Base-by-base conservation (phyloP, 2,113 vertebrate species). In the Hemicordylus capensis region DNA sequence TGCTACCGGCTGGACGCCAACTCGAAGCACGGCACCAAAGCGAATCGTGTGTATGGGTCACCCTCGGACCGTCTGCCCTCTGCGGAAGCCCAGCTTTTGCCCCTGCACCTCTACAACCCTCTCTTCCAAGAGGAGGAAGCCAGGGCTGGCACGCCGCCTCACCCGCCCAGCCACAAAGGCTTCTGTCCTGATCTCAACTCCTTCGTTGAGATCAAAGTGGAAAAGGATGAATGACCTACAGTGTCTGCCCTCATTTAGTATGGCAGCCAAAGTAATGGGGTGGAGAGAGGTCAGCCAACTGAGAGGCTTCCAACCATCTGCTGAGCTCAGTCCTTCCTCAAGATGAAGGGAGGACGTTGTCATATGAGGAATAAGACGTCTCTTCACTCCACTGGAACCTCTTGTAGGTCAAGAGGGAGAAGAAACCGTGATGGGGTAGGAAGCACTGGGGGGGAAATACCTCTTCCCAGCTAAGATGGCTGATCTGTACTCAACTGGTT, bases 1-100 rank as follows among this genome's bases (percentile, higher is more conserved):
- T 96, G 95, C 83, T 95, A 95, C 73, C 93, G 96, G 22, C 93
- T 96, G 81, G 95, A 96, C 70, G 93, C 93, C 26, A 95, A 94
- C 85, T 96, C 96, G 3, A 95, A 95, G 86, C 96, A 96, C 11
- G 96, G 96, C 76, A 94, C 94, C 69, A 95, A 96, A 88, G 91
- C 94, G 66, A 96, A 96, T 76, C 92, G 95, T 15, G 87, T 96
- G 0, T 94, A 94, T 11, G 96, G 96, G 11, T 89, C 94, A 11
- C 95, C 91, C 64, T 96, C 95, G 3, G 95, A 96, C 28, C 89
- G 96, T n/a, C 61, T 96, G 37, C 95, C 96, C 48, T 95, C 96
- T 2, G 90, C 93, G 1, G 96, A 96, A 85, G 89, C 76, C 37
- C 93, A 95, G 56, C 93, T 94, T 24, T 91, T 96, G 26, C 93